Evolutionary conservation across 2,113 vertebrate species (phyloP), one percentile per base, ranked within the genome.

Genomic region (Lathamus discolor): DNA sequence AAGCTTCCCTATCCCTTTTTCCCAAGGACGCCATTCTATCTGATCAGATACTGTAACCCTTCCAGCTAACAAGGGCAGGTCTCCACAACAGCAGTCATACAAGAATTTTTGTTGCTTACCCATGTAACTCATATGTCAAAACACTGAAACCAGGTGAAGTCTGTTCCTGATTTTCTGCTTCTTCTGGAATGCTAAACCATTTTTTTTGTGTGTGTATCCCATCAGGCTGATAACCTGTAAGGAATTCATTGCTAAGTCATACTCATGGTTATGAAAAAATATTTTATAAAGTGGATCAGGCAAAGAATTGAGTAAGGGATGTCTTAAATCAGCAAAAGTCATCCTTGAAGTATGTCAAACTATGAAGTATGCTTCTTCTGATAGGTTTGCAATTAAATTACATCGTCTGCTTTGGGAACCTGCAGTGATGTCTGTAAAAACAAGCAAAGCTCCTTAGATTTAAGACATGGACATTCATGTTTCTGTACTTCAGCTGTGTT

Each of bases 121-220:
- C 31, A 35, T 69, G 43, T 51, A 69, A 75, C 11, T 94, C 33
- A 43, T 35, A 66, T 77, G 77, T 70, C 62, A 54, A 39, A 67
- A 55, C 54, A 51, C n/a, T 57, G 39, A 88, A 93, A 83, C 63
- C 20, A 52, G 51, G 20, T 57, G 81, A 66, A 2, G 1, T 87
- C 86, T 93, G 29, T 83, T 92, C 33, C 31, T 83, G 67, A 18
- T 73, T 49, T 46, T 59, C 22, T 90, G 4, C 33, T 52, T 85
- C 75, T 80, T 69, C 68, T 57, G 48, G 31, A 59, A 72, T 67
- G 29, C 66, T 69, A 16, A 83, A 69, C 23, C 14, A 6, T 92
- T 95, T 96, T 96, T 96, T 93, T 62, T 24, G n/a, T 59, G 33
- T 83, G 67, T 78, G 25, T 72, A 82, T 89, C 76, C 17, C 23